phyloP scores from a whole-genome alignment of 2,797 vertebrate species.

The Notolabrus celidotus region DNA sequence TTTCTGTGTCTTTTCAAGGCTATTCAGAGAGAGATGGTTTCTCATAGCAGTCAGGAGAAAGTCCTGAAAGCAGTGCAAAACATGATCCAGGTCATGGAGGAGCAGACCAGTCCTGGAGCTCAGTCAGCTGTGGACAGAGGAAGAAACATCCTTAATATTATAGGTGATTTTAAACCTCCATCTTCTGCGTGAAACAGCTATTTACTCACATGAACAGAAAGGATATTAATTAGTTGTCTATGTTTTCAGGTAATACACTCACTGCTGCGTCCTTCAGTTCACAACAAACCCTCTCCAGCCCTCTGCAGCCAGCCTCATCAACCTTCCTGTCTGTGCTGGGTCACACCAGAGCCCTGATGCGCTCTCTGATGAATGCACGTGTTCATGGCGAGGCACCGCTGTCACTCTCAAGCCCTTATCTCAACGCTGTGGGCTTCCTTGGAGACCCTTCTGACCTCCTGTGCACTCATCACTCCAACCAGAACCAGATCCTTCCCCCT shows the following conservation, averaged over 20 bases:
- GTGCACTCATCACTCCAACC: slow-evolving; percentile 55
- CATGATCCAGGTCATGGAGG: slow-evolving; percentile 83
- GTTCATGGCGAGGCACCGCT: slow-evolving; percentile 68
- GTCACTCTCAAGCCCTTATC: slow-evolving; percentile 67
- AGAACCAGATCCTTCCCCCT: background rate
- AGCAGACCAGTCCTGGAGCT: slow-evolving; percentile 63
- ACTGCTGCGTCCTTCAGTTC: slow-evolving; percentile 61
- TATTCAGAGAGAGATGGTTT: slow-evolving; percentile 72
- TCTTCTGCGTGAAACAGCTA: background rate
- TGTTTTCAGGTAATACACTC: slow-evolving; percentile 78
- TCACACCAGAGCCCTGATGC: slow-evolving; percentile 76
- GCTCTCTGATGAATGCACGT: slow-evolving; percentile 72
- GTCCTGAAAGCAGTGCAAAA: slow-evolving; percentile 76
- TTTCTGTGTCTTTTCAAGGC: slow-evolving; percentile 65
- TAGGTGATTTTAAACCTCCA: slow-evolving; percentile 50
- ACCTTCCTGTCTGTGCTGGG: slow-evolving; percentile 66
- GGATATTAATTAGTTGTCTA: background rate
- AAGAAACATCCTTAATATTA: slow-evolving; percentile 78
- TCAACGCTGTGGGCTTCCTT: slow-evolving; percentile 75
- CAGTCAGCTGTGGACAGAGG: slow-evolving; percentile 69
- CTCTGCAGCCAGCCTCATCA: slow-evolving; percentile 35
- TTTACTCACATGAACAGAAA: background rate
- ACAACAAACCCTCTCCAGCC: background rate
- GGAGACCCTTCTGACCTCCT: slow-evolving; percentile 78
- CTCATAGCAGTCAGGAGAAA: slow-evolving; percentile 64